Evolutionary conservation across 2,888 invertebrate species (phyloP).

Genomic region (Abscondita cerata): DNA sequence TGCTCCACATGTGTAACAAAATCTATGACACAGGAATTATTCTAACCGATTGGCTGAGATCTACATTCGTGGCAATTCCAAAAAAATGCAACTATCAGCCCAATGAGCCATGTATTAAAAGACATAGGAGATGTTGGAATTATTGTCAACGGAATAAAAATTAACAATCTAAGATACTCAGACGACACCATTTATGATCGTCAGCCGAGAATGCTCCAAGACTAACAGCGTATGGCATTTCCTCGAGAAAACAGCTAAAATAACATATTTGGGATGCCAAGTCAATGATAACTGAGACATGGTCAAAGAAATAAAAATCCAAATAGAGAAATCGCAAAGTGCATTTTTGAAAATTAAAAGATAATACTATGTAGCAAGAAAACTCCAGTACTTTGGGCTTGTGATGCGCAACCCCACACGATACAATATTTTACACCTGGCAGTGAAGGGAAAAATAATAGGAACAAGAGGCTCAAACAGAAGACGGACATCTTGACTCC

Average conservation of each 20-base stretch:
- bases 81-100: background rate
- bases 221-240: background rate
- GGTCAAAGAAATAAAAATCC: background rate
- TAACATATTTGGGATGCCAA: background rate
- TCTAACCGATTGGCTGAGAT: background rate
- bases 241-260: too few relatives aligned
- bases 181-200: background rate
- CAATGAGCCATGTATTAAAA: background rate
- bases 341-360: too few relatives aligned
- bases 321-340: too few relatives aligned
- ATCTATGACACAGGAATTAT: too few relatives aligned
- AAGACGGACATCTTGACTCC: background rate
- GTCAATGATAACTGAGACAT: background rate
- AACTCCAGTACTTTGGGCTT: too few relatives aligned
- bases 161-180: too few relatives aligned
- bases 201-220: background rate
- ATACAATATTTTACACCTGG: background rate
- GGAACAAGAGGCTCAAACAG: too few relatives aligned
- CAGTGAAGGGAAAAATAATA: background rate
- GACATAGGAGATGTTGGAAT: too few relatives aligned
- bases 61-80: slow-evolving; percentile 2
- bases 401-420: background rate
- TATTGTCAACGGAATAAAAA: too few relatives aligned
- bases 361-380: too few relatives aligned
- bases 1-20: too few relatives aligned